Base-by-base conservation (phyloP, 1,140 invertebrate species). In the Bombyx mandarina region DNA sequence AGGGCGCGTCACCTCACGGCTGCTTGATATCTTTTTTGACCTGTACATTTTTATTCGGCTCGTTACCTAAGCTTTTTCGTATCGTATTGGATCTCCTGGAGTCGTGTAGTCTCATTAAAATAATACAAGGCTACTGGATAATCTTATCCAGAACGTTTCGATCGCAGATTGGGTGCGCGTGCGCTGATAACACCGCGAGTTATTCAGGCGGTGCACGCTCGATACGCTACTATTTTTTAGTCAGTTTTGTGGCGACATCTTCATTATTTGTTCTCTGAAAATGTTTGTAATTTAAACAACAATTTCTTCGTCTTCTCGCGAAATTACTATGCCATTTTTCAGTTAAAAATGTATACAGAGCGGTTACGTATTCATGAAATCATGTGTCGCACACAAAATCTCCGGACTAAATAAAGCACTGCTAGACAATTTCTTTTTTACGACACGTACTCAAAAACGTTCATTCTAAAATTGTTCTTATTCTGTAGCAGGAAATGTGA, bases 101-200 rank as follows among this genome's bases (percentile, higher is more conserved):
- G 77, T 84, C 77, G 84, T 85, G 82, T 85, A 82, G 82, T 85
- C 84, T 87, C 84, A 87, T 87, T 87, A 87, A 87, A 87, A 85
- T 85, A 87, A 87, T 85, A 85, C 84, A 78, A 75, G 71, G 82
- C 84, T 85, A 87, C 82, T 66, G 84, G 82, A 87, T 87, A 85
- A 87, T 87, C 80, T 87, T 87, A 87, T 87, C 84, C 84, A 65
- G 76, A 81, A 73, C 81, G 79, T 83, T 85, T 77, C 77, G 80
- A 86, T 86, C 83, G 80, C 73, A 81, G 83, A 86, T 85, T 81
- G 80, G 82, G 75, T 82, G 84, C 82, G 84, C 84, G 79, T 87
- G 84, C 81, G 73, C 63, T 78, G 83, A 86, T 86, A 86, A 82
- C 79, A 73, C 69, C 70, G 67, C 76, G 73, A 83, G 82, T 81